Percentiles rank a stretch among this genome's conserved stretches.
Evolutionary conservation across 64 coral and sea anemone species (phyloP).

Genomic region (Montipora foliosa): DNA sequence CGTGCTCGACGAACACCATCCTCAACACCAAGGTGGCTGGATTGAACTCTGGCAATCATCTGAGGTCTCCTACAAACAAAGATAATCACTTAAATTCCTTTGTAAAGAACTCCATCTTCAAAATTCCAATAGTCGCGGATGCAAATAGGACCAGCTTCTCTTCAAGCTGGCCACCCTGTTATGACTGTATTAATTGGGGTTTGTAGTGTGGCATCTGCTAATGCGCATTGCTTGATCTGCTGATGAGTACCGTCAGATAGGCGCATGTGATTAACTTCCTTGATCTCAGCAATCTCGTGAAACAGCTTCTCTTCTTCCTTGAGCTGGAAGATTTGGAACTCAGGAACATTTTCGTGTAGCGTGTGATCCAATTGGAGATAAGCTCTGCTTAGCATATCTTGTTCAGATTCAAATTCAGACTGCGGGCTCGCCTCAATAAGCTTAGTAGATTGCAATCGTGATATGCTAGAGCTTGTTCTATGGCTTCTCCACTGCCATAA

Average conservation of each 20-base stretch:
- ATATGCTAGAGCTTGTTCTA: neutral
- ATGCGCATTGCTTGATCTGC: too few species aligned
- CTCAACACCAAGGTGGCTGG: conserved; percentile 16
- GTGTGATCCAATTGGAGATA: too few species aligned
- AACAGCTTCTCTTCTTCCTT: too few species aligned
- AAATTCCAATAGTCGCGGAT: conserved; percentile 36
- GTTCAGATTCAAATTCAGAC: neutral
- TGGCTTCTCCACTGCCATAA: conserved; percentile 29
- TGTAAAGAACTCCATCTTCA: conserved; percentile 8
- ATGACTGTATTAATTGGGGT: too few species aligned
- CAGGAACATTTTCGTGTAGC: too few species aligned
- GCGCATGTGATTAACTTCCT: too few species aligned
- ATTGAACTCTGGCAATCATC: conserved; percentile 44
- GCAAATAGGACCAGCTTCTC: neutral
- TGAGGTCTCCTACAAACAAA: conserved; percentile 12
- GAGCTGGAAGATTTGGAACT: too few species aligned
- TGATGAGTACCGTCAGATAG: too few species aligned
- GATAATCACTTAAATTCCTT: conserved; percentile 8
- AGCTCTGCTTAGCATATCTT: neutral
- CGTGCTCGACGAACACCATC: conserved; percentile 34
- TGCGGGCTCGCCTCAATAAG: neutral
- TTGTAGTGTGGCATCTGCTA: too few species aligned
- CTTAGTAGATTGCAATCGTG: neutral
- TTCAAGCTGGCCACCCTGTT: neutral
- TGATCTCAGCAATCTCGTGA: too few species aligned